Conservation (phyloP, 2,888 invertebrate species). For the Drosophila flavopinicola region DNA sequence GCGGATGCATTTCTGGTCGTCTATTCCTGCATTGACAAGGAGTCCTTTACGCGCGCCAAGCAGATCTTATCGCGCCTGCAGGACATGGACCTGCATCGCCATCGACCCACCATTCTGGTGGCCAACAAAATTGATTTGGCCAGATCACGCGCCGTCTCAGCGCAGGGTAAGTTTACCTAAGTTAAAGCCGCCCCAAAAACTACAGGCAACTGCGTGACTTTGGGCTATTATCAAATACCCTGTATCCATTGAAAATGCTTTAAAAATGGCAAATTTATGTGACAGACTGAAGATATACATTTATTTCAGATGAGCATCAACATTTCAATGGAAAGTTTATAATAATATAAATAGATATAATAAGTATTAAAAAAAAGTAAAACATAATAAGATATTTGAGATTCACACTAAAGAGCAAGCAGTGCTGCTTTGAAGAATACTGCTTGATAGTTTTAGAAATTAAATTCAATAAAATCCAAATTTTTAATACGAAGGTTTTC, state of each 20-base stretch:
- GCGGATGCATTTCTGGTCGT: constrained; percentile 94
- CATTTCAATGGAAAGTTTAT: no score
- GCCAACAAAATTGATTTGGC: constrained; percentile 98
- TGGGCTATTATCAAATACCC: constrained; percentile 15
- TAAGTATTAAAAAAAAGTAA: no score
- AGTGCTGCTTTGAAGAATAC: no score
- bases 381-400: no score
- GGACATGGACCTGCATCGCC: constrained; percentile 91
- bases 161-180: constrained; percentile 93
- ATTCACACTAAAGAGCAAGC: no score
- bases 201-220: constrained; percentile 42
- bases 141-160: constrained; percentile 93
- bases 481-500: no score
- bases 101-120: constrained; percentile 93
- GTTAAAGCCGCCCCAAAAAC: constrained; percentile 1
- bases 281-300: no score
- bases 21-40: constrained; percentile 96
- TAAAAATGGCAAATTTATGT: no score
- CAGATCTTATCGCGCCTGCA: constrained; percentile 91
- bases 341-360: no score
- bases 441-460: no score
- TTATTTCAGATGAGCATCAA: no score
- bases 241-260: background rate
- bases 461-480: no score
- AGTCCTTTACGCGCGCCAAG: constrained; percentile 93